These are phyloP conservation scores for Triplophysa bombifrons DNA, from an alignment of 2,797 vertebrate species.

Conservation along the genomic window DNA sequence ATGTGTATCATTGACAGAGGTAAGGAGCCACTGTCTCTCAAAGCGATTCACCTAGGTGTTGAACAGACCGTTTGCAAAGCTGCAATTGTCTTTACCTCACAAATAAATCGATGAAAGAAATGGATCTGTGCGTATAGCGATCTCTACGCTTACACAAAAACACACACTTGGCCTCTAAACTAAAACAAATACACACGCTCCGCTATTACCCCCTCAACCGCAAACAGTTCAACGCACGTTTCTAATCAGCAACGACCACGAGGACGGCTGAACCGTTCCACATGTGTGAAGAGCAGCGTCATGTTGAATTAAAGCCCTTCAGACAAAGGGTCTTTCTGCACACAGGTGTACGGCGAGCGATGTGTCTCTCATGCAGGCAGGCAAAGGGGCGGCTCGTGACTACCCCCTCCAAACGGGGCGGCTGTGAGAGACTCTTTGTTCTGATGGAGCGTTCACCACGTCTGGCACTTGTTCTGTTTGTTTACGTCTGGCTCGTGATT, in stretches of 20 bases:
- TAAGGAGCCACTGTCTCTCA: neutral
- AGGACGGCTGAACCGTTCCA: constrained; percentile 78
- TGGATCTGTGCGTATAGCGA: neutral
- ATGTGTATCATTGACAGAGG: neutral
- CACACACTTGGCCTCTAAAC: constrained; percentile 41
- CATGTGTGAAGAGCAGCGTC: constrained; percentile 76
- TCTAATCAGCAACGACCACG: constrained; percentile 65
- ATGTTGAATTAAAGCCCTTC: constrained; percentile 72
- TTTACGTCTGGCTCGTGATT: constrained; percentile 47
- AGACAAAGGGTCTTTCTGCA: constrained; percentile 77
- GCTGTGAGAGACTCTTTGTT: constrained; percentile 55
- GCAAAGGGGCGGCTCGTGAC: constrained; percentile 33
- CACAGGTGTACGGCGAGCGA: constrained; percentile 54
- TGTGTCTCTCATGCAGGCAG: constrained; percentile 49
- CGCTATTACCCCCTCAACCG: constrained; percentile 16
- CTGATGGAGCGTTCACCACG: constrained; percentile 45
- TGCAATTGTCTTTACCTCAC: neutral
- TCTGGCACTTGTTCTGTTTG: constrained; percentile 40
- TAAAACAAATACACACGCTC: neutral
- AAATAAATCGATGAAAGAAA: neutral
- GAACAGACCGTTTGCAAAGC: too few relatives aligned
- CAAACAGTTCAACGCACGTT: constrained; percentile 54
- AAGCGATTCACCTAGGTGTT: too few relatives aligned
- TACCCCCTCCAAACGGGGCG: constrained; percentile 30
- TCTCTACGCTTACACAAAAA: constrained; percentile 7